A percentile compares a stretch with the other conserved stretches of the same genome.
These are phyloP conservation scores for Ochropleura plecta DNA, from an alignment of 2,888 invertebrate species.

Conservation along the genomic window DNA sequence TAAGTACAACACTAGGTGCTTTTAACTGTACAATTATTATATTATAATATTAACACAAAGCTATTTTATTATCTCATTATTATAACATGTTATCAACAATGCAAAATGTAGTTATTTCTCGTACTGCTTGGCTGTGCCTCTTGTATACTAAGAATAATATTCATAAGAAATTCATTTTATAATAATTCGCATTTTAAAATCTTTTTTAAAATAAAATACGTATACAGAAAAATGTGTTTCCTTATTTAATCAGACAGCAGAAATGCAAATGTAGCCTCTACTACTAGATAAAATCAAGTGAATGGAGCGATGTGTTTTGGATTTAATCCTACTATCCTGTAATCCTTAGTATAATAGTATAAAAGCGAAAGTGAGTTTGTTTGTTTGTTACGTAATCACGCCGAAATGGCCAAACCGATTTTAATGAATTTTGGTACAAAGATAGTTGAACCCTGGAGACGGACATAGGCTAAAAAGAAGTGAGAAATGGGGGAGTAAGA, in stretches of 20 bases:
- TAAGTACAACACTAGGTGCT: slow-evolving; percentile 70
- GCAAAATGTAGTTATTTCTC: slow-evolving; percentile 43
- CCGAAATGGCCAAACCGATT: too few relatives aligned
- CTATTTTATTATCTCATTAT: slow-evolving; percentile 34
- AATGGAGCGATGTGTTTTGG: neutral
- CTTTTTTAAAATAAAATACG: slow-evolving; percentile 56
- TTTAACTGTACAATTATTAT: slow-evolving; percentile 49
- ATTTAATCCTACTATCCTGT: neutral
- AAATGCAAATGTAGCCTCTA: neutral
- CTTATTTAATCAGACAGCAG: neutral
- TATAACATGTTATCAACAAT: slow-evolving; percentile 46
- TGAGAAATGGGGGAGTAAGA: too few relatives aligned
- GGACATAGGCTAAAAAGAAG: too few relatives aligned
- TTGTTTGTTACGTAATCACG: too few relatives aligned
- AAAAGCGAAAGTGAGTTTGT: too few relatives aligned
- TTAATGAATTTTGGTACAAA: too few relatives aligned
- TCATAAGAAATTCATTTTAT: slow-evolving; percentile 58
- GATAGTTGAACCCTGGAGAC: too few relatives aligned
- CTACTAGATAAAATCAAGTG: neutral
- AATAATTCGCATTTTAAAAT: slow-evolving; percentile 42
- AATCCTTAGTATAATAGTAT: too few relatives aligned
- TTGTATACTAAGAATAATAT: slow-evolving; percentile 50
- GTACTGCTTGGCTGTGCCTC: slow-evolving; percentile 81
- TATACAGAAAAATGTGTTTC: slow-evolving; percentile 7
- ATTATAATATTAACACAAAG: slow-evolving; percentile 50